Evolutionary conservation across 2,797 vertebrate species (phyloP).

Genomic region (Manis crassicaudata): DNA sequence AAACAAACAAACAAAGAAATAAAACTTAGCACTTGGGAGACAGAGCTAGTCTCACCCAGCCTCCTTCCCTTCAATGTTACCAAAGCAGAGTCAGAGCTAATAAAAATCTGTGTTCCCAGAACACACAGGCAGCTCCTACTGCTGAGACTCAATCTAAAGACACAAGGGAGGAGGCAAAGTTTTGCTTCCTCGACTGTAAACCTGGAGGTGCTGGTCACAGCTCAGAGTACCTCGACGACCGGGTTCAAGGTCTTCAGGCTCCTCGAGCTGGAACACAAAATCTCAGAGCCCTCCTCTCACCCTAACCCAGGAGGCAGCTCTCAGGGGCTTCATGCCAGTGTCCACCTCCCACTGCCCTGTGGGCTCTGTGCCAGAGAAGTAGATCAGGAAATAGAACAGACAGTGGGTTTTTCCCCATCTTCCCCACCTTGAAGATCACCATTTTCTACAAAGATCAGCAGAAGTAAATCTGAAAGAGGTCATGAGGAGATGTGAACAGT

Average conservation of each 20-base stretch:
- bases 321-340: rapidly evolving
- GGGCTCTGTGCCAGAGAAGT: not conserved
- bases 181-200: not conserved
- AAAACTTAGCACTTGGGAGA: not conserved
- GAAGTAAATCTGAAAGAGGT: not conserved
- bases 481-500: not conserved
- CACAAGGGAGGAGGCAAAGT: not conserved
- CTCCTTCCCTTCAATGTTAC: not conserved
- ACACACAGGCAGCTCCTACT: not conserved
- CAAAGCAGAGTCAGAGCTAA: not conserved
- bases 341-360: rapidly evolving
- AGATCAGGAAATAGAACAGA: not conserved
- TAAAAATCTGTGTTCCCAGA: not conserved
- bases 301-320: not conserved
- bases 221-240: not conserved
- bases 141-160: not conserved
- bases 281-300: not conserved
- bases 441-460: not conserved
- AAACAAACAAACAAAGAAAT: too few relatives aligned
- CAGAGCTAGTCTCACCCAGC: not conserved
- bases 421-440: not conserved
- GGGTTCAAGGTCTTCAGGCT: not conserved
- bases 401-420: not conserved
- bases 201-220: not conserved
- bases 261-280: not conserved